Evolutionary conservation across 92 coral and sea anemone genomes (phyloP), one percentile per base, ranked within the genome.

Genomic region (Phymanthus crucifer): DNA sequence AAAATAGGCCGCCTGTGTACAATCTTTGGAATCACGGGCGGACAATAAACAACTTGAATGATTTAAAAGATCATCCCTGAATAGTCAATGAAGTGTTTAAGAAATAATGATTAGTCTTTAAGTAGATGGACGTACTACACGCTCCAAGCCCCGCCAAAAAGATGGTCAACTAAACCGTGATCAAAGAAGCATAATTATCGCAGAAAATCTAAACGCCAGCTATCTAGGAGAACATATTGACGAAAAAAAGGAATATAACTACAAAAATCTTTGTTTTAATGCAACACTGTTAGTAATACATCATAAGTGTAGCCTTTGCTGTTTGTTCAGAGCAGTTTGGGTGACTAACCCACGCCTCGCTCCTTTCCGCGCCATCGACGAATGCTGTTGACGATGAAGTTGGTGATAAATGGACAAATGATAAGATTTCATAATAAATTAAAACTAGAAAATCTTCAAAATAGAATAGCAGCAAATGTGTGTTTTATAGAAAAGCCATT

Each of bases 51-150:
- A 34, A 47, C 43, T 56, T 76, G 0, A 76, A 76, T 76, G 32
- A 76, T 76, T 54, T 19, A 76, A 54, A 46, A 31, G 65, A 48
- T 48, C 40, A 74, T 50, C 64, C 65, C 35, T 32, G 66, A 69
- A 69, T 61, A 3, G 67, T 74, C 52, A 74, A 74, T 74, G 66
- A 74, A 74, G 66, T 14, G 67, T 74, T 74, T 32, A 50, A 45
- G 78, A 31, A 72, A 40, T 40, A 21, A 46, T 72, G 23, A 45
- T 72, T 40, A 40, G 50, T 16, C 32, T 21, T 72, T 37, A 38
- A 72, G 19, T 24, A 38, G 32, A 45, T 40, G 17, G 35, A 40
- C 61, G 77, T 36, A 29, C 31, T 29, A 12, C 18, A 21, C 21
- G 33, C 24, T 27, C n/a, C n/a, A n/a, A n/a, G 31, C 54, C 17